Evolutionary conservation across 2,113 vertebrate genomes (phyloP).

Genomic region (Galbula dea): DNA sequence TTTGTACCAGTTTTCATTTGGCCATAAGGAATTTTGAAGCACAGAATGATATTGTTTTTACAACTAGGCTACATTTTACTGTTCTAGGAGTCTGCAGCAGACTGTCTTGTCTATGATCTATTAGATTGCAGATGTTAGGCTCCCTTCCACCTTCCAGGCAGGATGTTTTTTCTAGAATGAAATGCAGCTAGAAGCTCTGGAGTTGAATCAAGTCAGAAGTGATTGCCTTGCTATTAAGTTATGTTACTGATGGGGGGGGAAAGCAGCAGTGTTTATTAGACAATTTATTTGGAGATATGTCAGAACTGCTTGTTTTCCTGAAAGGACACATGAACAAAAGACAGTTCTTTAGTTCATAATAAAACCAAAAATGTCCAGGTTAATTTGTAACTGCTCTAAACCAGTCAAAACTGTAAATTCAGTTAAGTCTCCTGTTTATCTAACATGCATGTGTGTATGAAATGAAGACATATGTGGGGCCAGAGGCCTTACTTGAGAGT

Average conservation of each 20-base stretch:
- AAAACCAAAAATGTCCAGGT: not conserved
- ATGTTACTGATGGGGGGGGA: not conserved
- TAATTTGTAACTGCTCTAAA: not conserved
- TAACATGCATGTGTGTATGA: not conserved
- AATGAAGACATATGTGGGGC: not conserved
- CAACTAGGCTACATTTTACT: not conserved
- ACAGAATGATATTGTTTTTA: not conserved
- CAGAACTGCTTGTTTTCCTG: not conserved
- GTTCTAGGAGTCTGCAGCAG: not conserved
- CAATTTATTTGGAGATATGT: not conserved
- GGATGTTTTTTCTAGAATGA: slow-evolving; percentile 21
- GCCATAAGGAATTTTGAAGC: not conserved
- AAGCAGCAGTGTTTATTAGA: not conserved
- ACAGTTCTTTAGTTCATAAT: not conserved
- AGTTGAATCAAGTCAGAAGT: not conserved
- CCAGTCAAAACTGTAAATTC: not conserved
- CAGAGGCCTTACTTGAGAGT: not conserved
- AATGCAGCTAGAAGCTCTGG: not conserved
- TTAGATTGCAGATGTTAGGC: not conserved
- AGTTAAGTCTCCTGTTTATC: not conserved
- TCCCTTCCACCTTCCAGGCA: not conserved
- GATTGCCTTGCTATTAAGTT: not conserved
- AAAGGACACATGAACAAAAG: not conserved
- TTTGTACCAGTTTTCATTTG: not conserved
- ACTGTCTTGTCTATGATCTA: not conserved